These are phyloP conservation scores for Vesta saturnalis DNA, from an alignment of 2,888 invertebrate genomes.

Conservation along the genomic window DNA sequence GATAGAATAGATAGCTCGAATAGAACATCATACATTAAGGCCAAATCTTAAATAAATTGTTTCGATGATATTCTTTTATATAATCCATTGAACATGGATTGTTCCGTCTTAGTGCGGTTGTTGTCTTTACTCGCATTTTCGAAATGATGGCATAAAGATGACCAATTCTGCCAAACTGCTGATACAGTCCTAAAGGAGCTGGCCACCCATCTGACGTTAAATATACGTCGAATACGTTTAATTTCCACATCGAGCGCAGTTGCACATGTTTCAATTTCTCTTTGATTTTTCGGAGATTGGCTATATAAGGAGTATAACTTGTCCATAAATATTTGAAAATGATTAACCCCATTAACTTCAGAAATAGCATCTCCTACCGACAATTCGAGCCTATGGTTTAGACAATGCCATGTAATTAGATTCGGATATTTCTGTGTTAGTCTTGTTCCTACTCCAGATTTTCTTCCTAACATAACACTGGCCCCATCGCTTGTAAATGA, in stretches of 20 bases:
- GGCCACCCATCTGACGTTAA: not conserved
- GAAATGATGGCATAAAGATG: not conserved
- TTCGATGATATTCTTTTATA: conserved; percentile 8
- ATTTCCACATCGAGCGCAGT: not conserved
- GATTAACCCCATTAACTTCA: not conserved
- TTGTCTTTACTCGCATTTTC: not conserved
- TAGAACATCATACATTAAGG: too few relatives aligned
- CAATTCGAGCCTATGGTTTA: conserved; percentile 1
- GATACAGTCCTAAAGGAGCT: not conserved
- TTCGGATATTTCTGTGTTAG: not conserved
- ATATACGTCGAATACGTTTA: not conserved
- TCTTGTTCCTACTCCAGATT: not conserved
- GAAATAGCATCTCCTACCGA: too few relatives aligned
- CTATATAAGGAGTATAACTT: too few relatives aligned
- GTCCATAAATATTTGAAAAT: not conserved
- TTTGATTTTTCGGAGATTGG: too few relatives aligned
- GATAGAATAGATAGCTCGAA: not conserved
- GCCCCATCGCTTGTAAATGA: too few relatives aligned
- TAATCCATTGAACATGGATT: too few relatives aligned
- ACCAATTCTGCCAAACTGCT: not conserved
- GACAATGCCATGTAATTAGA: not conserved
- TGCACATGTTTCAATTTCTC: not conserved
- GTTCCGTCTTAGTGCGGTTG: too few relatives aligned
- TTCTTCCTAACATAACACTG: too few relatives aligned
- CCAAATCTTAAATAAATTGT: not conserved